Evolutionary conservation across 2,113 vertebrate genomes (phyloP), one percentile per base, ranked within the genome.

Genomic region (Camelus bactrianus): DNA sequence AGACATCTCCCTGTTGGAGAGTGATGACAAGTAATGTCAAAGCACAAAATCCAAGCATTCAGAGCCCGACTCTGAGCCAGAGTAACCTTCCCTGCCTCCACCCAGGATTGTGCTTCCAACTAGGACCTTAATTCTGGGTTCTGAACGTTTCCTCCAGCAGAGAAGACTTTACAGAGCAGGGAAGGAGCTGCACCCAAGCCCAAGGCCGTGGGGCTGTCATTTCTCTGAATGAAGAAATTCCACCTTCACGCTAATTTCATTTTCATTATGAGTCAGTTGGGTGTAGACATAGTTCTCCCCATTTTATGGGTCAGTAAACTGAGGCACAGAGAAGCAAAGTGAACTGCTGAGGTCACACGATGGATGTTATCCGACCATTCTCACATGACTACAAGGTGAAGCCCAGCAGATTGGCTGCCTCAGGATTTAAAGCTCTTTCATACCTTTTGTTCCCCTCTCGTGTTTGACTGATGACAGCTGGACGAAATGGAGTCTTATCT

Each of bases 301-400:
- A 28, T 69, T n/a, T 89, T 26, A 76, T 26, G 82, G 72, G 22
- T 81, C 60, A 64, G 60, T 19, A 84, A 79, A 89, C 65, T 19
- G 92, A 97, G 89, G 60, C 42, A 84, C n/a, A 13, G 76, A 32
- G 58, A 81, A 38, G 54, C 35, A 24, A 28, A 56, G 14, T 0
- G 20, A n/a, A 35, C 6, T 32, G 91, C 60, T 3, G 4, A 52
- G 35, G 6, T 67, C 32, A 10, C 15, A 30, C 3, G 12, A n/a
- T 0, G 5, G n/a, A 17, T 11, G 32, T 17, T 22, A 42, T 28
- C 42, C 58, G 54, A 8, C 50, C 7, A 1, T 13, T 67, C 58
- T 58, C 19, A 54, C 1, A 3, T 0, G 28, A 50, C 3, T 0
- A 20, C 14, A 17, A 24, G 0, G 1, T 20, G 64, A 60, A 75